Evolutionary conservation across 2,113 vertebrate species (phyloP), one percentile per base, ranked within the genome.

Genomic region (Ancistrus triradiatus): DNA sequence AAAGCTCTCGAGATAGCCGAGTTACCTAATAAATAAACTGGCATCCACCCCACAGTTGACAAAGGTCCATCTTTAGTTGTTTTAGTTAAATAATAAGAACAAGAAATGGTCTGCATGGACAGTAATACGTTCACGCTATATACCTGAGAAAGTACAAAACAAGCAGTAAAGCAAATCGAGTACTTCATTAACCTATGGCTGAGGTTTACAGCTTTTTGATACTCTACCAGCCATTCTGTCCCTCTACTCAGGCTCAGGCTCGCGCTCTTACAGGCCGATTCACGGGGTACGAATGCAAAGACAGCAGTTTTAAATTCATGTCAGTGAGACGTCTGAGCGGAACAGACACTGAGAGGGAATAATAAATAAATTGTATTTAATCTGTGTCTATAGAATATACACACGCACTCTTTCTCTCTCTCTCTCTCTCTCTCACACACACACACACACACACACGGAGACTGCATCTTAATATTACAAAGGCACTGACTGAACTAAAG

Each of bases 391-490:
- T 42, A 28, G 46, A 63, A 56, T 37, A 60, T 37, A 65, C 1
- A n/a, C 38, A 42, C 11, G 14, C n/a, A 14, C 6, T 2, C 38
- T 15, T 4, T 15, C 27, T 31, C 27, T n/a, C n/a, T 52, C 18
- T 65, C 28, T 53, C n/a, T 19, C 24, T 22, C 21, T 4, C 7
- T 10, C 2, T 13, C 42, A 62, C 35, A 52, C 6, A 58, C 21
- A 59, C 18, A 58, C 46, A 61, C 44, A 31, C 33, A 55, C 18
- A 33, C 17, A 55, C 17, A 27, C 14, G 28, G 15, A 50, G 67
- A 78, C 76, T 73, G 76, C 67, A 75, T 78, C 59, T 66, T 47
- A 68, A 78, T 67, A 47, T 67, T 59, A 62, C 63, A 35, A 78
- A 75, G 73, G 76, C 73, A 74, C 70, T 70, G 73, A 61, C 69